These are phyloP conservation scores for Nautilus pompilius DNA, from an alignment of 1,140 invertebrate species.

Conservation along the genomic window DNA sequence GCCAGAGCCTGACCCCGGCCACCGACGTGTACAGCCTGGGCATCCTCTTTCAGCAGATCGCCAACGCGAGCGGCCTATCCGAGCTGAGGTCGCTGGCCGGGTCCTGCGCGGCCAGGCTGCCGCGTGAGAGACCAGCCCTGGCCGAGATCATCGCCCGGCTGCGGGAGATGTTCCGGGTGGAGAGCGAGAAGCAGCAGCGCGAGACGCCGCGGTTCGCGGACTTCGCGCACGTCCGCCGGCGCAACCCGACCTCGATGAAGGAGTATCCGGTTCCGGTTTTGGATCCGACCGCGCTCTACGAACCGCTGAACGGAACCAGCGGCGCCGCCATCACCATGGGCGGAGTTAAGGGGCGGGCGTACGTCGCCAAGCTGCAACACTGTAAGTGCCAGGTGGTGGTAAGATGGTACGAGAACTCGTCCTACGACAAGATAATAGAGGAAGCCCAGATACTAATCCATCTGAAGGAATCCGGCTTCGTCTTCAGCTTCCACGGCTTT, in stretches of 20 bases:
- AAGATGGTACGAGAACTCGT: neutral
- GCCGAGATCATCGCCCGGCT: neutral
- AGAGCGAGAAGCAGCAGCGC: neutral
- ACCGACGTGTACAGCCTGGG: conserved; percentile 5
- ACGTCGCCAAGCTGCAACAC: neutral
- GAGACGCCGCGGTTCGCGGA: neutral
- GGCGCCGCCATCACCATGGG: neutral
- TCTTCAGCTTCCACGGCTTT: neutral
- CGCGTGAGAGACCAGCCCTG: neutral
- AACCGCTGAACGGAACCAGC: neutral
- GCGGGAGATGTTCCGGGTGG: neutral
- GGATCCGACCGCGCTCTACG: neutral
- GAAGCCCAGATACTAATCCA: neutral
- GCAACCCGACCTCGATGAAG: neutral
- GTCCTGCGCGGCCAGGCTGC: neutral
- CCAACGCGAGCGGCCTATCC: neutral
- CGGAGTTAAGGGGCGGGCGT: neutral
- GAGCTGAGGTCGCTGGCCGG: neutral
- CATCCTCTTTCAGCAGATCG: neutral
- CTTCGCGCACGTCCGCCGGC: neutral
- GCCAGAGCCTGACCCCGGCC: neutral
- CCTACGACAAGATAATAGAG: neutral
- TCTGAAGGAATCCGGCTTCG: neutral
- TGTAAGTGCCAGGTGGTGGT: neutral
- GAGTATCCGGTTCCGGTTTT: neutral